Conservation (phyloP, 2,113 vertebrate species). For the Pseudopodoces humilis region DNA sequence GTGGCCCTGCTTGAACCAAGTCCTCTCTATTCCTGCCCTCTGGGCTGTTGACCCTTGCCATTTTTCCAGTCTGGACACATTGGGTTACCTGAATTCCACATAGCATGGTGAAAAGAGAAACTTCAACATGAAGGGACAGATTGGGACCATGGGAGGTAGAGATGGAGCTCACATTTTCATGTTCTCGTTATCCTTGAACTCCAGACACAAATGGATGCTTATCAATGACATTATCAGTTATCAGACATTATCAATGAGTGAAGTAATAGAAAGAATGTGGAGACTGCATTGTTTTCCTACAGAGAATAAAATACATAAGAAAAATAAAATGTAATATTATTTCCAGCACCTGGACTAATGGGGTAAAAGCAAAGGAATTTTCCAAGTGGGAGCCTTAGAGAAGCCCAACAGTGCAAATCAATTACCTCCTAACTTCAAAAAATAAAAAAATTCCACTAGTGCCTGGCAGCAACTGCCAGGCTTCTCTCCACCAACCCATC, state of each 20-base stretch:
- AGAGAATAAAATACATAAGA: neutral
- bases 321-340: neutral
- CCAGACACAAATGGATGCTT: neutral
- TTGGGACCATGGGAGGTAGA: neutral
- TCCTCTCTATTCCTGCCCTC: neutral
- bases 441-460: neutral
- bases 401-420: neutral
- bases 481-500: neutral
- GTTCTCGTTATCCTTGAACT: neutral
- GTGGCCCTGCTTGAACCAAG: neutral
- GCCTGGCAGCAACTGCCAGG: neutral
- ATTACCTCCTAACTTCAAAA: neutral
- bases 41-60: neutral
- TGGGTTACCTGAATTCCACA: neutral
- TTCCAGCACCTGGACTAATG: neutral
- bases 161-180: neutral
- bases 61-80: neutral
- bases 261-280: neutral
- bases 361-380: neutral
- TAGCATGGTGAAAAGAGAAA: neutral
- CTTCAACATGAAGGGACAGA: neutral
- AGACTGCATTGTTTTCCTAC: neutral
- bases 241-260: neutral
- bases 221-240: neutral
- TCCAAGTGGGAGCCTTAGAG: neutral